Conservation (phyloP, 2,797 vertebrate species). For the Rhincodon typus region DNA sequence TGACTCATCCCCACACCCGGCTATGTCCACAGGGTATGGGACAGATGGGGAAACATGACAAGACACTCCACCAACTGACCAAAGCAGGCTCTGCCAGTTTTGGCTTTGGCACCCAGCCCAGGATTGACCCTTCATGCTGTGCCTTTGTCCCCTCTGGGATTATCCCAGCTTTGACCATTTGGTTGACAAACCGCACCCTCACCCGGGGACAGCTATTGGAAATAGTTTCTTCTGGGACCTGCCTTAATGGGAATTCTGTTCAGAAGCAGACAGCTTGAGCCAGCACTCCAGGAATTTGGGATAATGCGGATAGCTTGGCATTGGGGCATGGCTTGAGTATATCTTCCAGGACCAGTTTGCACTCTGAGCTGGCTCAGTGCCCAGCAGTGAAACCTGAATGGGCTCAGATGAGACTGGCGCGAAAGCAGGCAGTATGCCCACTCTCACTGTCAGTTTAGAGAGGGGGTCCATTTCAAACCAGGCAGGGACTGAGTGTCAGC, state of each 20-base stretch:
- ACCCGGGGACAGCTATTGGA: conserved; percentile 30
- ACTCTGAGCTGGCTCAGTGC: neutral
- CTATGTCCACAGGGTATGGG: neutral
- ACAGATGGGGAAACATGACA: conserved; percentile 36
- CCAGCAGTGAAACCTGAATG: neutral
- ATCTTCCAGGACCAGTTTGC: neutral
- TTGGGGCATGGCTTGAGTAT: neutral
- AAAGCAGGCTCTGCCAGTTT: neutral
- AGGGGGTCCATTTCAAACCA: no score
- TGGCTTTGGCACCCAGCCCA: neutral
- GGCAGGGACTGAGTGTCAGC: no score
- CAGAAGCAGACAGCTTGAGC: neutral
- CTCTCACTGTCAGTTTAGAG: no score
- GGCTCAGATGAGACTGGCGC: no score
- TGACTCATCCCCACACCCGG: neutral
- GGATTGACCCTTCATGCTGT: conserved; percentile 38
- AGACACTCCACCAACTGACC: no score
- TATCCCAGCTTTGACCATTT: conserved; percentile 22
- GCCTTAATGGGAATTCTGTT: neutral
- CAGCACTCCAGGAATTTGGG: neutral
- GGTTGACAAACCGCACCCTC: conserved; percentile 39
- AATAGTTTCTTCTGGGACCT: neutral
- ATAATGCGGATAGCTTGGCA: neutral
- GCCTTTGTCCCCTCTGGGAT: conserved; percentile 18
- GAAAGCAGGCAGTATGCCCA: no score